Percentiles rank a stretch among this genome's conserved stretches.
Conservation (phyloP, 2,888 invertebrate genomes). For the Glyphotaelius pellucidus region DNA sequence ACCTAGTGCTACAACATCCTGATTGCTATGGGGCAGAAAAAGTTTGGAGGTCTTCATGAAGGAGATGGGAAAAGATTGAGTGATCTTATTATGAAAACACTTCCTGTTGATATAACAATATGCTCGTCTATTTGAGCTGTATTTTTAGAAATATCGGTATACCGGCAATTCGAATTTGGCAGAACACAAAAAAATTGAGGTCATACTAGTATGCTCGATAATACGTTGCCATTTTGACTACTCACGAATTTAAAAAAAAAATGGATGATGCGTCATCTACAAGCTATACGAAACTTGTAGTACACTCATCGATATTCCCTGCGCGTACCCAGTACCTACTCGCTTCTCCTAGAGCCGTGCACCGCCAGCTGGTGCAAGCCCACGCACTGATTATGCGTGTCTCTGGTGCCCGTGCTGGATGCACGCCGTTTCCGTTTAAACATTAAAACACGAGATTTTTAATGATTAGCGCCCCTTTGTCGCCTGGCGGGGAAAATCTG, state of each 20-base stretch:
- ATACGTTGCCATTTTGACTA: too few relatives aligned
- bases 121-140: too few relatives aligned
- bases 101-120: too few relatives aligned
- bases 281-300: not conserved
- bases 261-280: not conserved
- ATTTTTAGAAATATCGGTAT: too few relatives aligned
- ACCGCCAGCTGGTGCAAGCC: not conserved
- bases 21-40: too few relatives aligned
- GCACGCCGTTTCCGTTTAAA: constrained; percentile 15
- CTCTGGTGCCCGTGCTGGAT: constrained; percentile 21
- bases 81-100: too few relatives aligned
- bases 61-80: too few relatives aligned
- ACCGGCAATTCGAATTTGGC: too few relatives aligned
- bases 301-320: constrained; percentile 28
- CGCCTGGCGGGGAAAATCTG: not conserved
- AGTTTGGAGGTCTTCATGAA: too few relatives aligned
- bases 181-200: too few relatives aligned
- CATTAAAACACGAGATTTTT: constrained; percentile 41
- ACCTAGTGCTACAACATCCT: too few relatives aligned
- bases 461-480: constrained; percentile 48
- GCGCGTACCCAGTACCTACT: not conserved
- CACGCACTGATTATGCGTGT: constrained; percentile 40
- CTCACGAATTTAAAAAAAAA: not conserved
- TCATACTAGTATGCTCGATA: too few relatives aligned
- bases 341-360: constrained; percentile 9